Base-by-base conservation (phyloP, 2,113 vertebrate genomes). In the Dasyornis broadbenti region DNA sequence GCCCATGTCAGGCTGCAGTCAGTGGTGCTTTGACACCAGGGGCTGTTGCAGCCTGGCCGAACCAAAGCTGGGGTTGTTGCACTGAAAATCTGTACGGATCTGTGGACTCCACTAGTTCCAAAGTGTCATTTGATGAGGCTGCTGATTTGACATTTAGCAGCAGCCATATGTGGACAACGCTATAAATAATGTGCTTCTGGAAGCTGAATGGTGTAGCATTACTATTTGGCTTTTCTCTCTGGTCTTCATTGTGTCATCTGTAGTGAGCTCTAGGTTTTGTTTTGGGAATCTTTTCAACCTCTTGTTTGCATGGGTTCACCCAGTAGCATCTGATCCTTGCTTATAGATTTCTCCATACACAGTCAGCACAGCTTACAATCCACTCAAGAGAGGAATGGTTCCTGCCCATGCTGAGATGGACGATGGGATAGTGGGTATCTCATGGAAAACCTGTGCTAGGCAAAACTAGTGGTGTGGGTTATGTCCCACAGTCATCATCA, bases 221-320 rank as follows among this genome's bases (percentile, higher is more conserved):
- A 98, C 98, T 97, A 94, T 98, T 98, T 98, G 96, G 98, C 98
- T 98, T 98, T 98, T 98, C 98, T 99, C 98, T 98, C 98, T 92
- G 98, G 98, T 98, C 98, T 98, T 99, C 98, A 98, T 98, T 99
- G 98, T 99, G 98, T 99, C 98, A 98, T 98, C 98, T 98, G 98
- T 99, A 99, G 99, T 98, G 98, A 99, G 98, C 98, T 99, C 96
- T 99, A 99, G 98, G 98, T 98, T 98, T 99, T 98, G 98, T 98
- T 98, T 98, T 98, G 98, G 98, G 98, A 98, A 98, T 98, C 97
- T 98, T 98, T 97, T 96, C 94, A 91, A 98, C 97, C 97, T 98
- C 97, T 98, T 97, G 97, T 99, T 98, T 99, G 99, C 99, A 99
- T 99, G 99, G 98, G 98, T 98, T 98, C 98, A 98, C 97, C 97